Percentiles rank a stretch among this genome's conserved stretches.
phyloP scores from a whole-genome alignment of 1,140 invertebrate species.

The Diorhabda sublineata region DNA sequence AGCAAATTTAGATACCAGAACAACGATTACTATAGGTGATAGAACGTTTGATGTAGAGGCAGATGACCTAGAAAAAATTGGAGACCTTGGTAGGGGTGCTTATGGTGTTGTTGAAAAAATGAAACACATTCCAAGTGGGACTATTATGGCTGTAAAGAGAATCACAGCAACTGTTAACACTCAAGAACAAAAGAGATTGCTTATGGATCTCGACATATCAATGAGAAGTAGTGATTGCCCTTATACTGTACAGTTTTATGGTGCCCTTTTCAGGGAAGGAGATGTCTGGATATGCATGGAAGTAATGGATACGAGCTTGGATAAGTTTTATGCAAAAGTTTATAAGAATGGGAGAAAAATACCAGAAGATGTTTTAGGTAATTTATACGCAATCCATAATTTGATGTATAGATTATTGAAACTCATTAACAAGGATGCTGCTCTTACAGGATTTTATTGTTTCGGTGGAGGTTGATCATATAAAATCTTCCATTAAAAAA shows the following conservation, averaged over 20 bases:
- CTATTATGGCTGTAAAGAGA: slow-evolving; percentile 89
- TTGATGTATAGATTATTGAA: neutral
- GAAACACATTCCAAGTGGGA: slow-evolving; percentile 81
- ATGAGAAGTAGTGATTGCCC: slow-evolving; percentile 93
- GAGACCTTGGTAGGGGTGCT: slow-evolving; percentile 88
- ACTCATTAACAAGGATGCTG: no score
- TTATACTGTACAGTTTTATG: slow-evolving; percentile 97
- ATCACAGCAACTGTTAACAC: slow-evolving; percentile 78
- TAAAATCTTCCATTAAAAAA: no score
- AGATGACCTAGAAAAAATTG: slow-evolving; percentile 82
- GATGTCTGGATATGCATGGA: slow-evolving; percentile 99
- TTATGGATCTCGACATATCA: slow-evolving; percentile 95
- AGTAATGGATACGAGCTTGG: slow-evolving; percentile 95
- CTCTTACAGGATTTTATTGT: no score
- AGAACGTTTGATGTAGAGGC: slow-evolving; percentile 86
- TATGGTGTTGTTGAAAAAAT: slow-evolving; percentile 97
- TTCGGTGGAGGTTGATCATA: no score
- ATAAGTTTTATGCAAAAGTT: slow-evolving; percentile 90
- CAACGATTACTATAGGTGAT: slow-evolving; percentile 81
- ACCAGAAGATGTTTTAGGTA: slow-evolving; percentile 91
- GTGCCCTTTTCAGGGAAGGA: slow-evolving; percentile 90
- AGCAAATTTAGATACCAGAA: slow-evolving; percentile 77
- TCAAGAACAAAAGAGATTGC: slow-evolving; percentile 85
- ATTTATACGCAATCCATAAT: slow-evolving; percentile 29
- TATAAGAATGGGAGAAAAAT: slow-evolving; percentile 74